Evolutionary conservation across 1,140 invertebrate genomes (phyloP).

Genomic region (Himalopsyche phryganea): DNA sequence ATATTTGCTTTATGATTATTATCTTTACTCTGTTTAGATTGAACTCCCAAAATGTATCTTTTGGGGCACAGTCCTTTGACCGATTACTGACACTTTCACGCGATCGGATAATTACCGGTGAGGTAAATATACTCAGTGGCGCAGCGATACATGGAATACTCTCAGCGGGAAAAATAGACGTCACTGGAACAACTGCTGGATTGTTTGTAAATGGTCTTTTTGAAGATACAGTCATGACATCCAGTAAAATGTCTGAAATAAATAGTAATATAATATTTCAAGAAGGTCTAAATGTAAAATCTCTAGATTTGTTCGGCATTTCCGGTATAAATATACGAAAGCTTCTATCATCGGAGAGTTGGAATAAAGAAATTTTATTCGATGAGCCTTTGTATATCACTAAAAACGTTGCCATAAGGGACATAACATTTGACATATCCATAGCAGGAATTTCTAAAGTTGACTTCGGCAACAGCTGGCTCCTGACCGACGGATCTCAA

Average conservation of each 20-base stretch:
- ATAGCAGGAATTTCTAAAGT: slow-evolving; percentile 27
- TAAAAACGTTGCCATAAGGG: slow-evolving; percentile 24
- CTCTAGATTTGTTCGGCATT: slow-evolving; percentile 11
- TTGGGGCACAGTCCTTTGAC: slow-evolving; percentile 11
- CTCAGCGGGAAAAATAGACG: background rate
- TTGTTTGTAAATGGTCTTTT: slow-evolving; percentile 11
- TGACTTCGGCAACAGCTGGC: slow-evolving; percentile 33
- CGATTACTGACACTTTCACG: slow-evolving; percentile 10
- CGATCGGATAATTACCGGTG: slow-evolving; percentile 6
- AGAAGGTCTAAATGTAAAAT: background rate
- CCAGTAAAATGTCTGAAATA: slow-evolving; percentile 11
- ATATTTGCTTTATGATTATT: too few species aligned
- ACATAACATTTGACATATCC: slow-evolving; percentile 22
- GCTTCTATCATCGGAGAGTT: slow-evolving; percentile 9
- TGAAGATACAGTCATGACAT: slow-evolving; percentile 17
- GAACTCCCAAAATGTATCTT: slow-evolving; percentile 17
- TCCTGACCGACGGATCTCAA: slow-evolving; percentile 22
- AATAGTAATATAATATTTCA: slow-evolving; percentile 15
- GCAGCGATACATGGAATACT: slow-evolving; percentile 13
- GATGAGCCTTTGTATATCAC: slow-evolving; percentile 21
- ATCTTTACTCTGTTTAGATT: slow-evolving; percentile 18
- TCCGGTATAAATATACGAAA: slow-evolving; percentile 15
- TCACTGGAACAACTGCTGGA: slow-evolving; percentile 5
- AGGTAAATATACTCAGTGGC: slow-evolving; percentile 10
- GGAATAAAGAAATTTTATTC: slow-evolving; percentile 21